Evolutionary conservation across 2,113 vertebrate species (phyloP), one percentile per base, ranked within the genome.

Genomic region (Boulengerochromis microlepis): DNA sequence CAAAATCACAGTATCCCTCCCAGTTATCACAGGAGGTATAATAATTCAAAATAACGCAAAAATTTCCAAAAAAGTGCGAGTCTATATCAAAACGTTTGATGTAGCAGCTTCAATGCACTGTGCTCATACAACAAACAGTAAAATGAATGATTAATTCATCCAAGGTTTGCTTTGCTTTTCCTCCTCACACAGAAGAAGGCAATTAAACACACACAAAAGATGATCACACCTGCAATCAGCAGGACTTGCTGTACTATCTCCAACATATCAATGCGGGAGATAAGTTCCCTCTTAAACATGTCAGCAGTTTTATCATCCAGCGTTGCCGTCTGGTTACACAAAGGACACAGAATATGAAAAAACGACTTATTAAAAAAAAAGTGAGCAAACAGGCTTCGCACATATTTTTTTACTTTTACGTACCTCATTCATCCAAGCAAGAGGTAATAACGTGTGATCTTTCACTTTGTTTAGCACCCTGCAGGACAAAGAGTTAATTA

Each of bases 391-490:
- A 29, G 38, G 83, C 16, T 59, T 10, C 0, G 12, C 4, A 16
- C 33, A 81, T 87, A 13, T 42, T 42, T 42, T 38, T 29, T 64
- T 64, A 35, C 59, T 64, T 64, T 38, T n/a, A 74, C 97, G 95
- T 83, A 99, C 99, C 97, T 99, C 98, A 91, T 99, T 99, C 80
- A 99, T 95, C 99, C 99, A 99, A 86, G 97, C 90, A 81, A 99
- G 0, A 80, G 99, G 99, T 81, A 99, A 97, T 57, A 98, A 0
- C 4, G 97, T 99, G 47, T 95, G 45, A 1, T 86, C 76, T 81
- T 95, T 94, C 57, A 99, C 87, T 42, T 96, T 90, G 82, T 96
- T 96, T 45, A 99, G 91, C 81, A 97, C 87, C 0, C 99, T 99
- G 96, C 69, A 95, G 92, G 31, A 85, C 83, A 83, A 64, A 86